Evolutionary conservation across 2,113 vertebrate species (phyloP).

Genomic region (Eupsittula cactorum): DNA sequence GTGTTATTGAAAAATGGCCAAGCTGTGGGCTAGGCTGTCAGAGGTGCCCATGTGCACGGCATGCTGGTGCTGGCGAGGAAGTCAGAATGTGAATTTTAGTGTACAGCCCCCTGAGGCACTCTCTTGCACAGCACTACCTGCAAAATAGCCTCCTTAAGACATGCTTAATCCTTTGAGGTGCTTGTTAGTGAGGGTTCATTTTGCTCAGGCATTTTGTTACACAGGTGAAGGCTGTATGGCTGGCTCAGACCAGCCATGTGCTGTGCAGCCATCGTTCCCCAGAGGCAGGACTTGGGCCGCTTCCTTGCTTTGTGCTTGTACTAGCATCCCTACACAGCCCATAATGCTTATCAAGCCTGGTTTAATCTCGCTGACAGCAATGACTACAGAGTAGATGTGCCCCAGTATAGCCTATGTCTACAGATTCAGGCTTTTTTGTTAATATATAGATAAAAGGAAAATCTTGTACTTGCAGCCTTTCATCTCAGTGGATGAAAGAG

Average conservation of each 20-base stretch:
- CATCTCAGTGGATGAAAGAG: conserved; percentile 44
- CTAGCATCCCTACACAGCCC: not conserved
- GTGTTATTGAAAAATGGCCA: not conserved
- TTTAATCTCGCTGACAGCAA: conserved; percentile 32
- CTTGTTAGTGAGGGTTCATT: conserved; percentile 16
- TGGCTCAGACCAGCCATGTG: not conserved
- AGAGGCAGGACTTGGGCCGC: not conserved
- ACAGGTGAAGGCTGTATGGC: not conserved
- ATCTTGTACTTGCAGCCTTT: conserved; percentile 61
- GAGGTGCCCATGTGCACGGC: not conserved
- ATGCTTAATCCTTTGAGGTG: conserved; percentile 20
- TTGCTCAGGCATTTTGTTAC: conserved; percentile 32
- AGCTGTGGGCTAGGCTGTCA: not conserved
- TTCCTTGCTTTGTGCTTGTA: not conserved
- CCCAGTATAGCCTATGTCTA: conserved; percentile 1
- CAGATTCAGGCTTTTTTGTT: conserved; percentile 43
- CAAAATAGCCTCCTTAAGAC: not conserved
- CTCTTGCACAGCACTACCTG: conserved; percentile 1
- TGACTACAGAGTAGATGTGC: not conserved
- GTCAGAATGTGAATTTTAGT: not conserved
- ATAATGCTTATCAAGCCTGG: not conserved
- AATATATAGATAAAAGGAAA: conserved; percentile 65
- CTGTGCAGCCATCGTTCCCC: not conserved
- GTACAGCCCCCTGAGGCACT: not conserved
- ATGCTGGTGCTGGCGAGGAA: not conserved